Base-by-base conservation (phyloP, 1,140 invertebrate genomes). In the Oreohelix idahoensis region DNA sequence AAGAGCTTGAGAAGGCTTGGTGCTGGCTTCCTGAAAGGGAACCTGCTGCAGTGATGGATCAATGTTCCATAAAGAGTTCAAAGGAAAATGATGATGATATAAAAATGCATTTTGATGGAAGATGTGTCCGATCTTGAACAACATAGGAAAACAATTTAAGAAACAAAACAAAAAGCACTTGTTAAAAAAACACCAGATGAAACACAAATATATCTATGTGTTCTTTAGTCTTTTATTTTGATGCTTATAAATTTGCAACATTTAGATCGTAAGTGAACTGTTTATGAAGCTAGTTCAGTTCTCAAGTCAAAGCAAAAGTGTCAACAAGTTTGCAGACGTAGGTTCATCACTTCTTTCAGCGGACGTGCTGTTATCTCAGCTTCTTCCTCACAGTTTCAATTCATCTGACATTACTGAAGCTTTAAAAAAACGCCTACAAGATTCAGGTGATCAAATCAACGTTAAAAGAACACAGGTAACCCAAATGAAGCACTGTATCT, bases 191-290 rank as follows among this genome's bases (percentile, higher is more conserved):
- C 63, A 66, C 29, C 63, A 66, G 63, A 66, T 32, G 1, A 13
- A 66, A 66, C n/a, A 29, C 23, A 66, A 58, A 58, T 58, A 29
- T n/a, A 58, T n/a, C 0, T 66, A n/a, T 66, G 63, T 66, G 23
- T 23, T 66, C 4, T 32, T 15, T 58, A 4, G 53, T 58, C 53
- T 58, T 66, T 66, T 66, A 66, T 66, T 66, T 32, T 32, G 63
- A 66, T 66, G 63, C 63, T 66, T 29, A 35, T 32, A 66, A 66
- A 66, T 29, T 32, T 66, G 63, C 63, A 66, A 66, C n/a, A 66
- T 2, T 66, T 35, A 66, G n/a, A 32, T 23, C 32, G 29, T 66
- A 35, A 66, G 17, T 32, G 1, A 66, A 66, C 11, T 32, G 29
- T 66, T 32, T 32, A 32, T 35, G 29, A 66, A 66, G 51, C 51